Percentiles rank a stretch among this genome's conserved stretches.
These are phyloP conservation scores for Melanerpes formicivorus DNA, from an alignment of 2,113 vertebrate species.

Conservation along the genomic window DNA sequence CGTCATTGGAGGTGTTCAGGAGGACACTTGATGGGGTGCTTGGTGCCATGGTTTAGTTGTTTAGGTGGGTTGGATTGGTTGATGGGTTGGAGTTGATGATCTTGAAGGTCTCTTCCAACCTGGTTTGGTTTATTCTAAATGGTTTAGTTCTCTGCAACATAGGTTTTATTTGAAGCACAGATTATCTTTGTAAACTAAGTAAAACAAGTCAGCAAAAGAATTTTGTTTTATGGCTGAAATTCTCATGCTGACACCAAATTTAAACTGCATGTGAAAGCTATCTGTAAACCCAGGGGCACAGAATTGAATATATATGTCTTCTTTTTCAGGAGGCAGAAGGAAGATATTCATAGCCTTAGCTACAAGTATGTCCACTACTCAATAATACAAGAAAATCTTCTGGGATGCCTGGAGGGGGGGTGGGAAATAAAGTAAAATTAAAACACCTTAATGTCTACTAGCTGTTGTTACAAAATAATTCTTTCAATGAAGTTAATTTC, in stretches of 20 bases:
- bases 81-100: too few relatives aligned
- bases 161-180: background rate
- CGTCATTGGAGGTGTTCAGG: too few relatives aligned
- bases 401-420: background rate
- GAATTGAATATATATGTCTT: background rate
- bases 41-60: too few relatives aligned
- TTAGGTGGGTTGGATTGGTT: too few relatives aligned
- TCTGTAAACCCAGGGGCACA: background rate
- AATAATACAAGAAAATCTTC: background rate
- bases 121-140: too few relatives aligned
- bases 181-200: background rate
- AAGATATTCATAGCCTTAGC: background rate
- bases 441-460: background rate
- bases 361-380: background rate
- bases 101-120: too few relatives aligned
- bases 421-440: too few relatives aligned
- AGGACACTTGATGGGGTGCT: too few relatives aligned
- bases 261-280: background rate
- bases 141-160: background rate
- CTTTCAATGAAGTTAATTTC: background rate
- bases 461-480: background rate
- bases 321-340: too few relatives aligned
- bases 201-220: background rate
- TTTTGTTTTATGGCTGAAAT: background rate
- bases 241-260: background rate